Evolutionary conservation across 2,113 vertebrate genomes (phyloP), one percentile per base, ranked within the genome.

Genomic region (Sander vitreus): DNA sequence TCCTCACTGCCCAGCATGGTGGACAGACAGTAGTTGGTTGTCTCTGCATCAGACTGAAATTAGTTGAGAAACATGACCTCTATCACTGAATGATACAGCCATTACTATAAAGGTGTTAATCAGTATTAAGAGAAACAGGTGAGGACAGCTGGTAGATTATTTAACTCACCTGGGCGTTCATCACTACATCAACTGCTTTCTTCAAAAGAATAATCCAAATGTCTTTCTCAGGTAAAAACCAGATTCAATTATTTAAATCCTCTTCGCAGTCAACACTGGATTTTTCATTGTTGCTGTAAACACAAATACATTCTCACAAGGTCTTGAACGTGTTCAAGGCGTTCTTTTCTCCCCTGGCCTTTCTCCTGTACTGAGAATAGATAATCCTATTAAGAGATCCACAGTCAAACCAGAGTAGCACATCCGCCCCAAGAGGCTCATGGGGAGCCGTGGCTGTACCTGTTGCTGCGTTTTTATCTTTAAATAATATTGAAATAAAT

Each of bases 321-420:
- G 25, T 36, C 67, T 57, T 54, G 59, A 79, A 19, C 1, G 45
- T 10, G 39, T 74, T 72, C 36, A 62, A n/a, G n/a, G n/a, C n/a
- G 60, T 63, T 78, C 75, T 76, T 69, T 53, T 77, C 58, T n/a
- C 53, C 68, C 8, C 62, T 75, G 1, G 74, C 53, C 77, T 73
- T 67, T 77, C 68, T 75, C 58, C 78, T 57, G 76, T 5, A 55
- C 91, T 69, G 59, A 90, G 88, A 89, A 83, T 78, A 88, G 84
- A 78, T 95, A 94, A 95, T 94, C 93, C 88, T 62, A 93, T 95
- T 94, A 95, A 65, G 83, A 89, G 92, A 93, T 94, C 88, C 90
- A 84, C 91, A 85, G 30, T 91, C 88, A 89, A 21, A 65, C 50
- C 79, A 67, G 76, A 85, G 72, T 48, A 84, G 76, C 80, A 57